Base-by-base conservation (phyloP, 2,113 vertebrate genomes). In the Erythrocercus mccallii region DNA sequence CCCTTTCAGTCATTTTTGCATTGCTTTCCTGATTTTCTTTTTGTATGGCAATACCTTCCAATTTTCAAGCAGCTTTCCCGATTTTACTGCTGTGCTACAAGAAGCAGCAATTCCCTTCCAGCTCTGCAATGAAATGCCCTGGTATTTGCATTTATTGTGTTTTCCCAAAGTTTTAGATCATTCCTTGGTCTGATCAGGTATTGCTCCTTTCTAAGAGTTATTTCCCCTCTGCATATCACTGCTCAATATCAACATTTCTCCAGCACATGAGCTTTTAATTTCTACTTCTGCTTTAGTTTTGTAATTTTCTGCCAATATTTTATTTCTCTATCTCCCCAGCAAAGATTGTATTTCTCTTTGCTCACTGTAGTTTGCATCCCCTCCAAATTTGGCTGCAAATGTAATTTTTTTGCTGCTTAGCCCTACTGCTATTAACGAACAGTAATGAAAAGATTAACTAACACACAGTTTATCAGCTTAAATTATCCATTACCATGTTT, bases 381-480 rank as follows among this genome's bases (percentile, higher is more conserved):
- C 60, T 95, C 90, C 70, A 92, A 92, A 85, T 91, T 91, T 65
- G 87, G 27, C 81, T 84, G 79, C 79, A 94, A 79, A 53, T 95
- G 94, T 89, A 95, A 94, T 94, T 96, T 92, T 81, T 83, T 97
- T 95, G 70, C 81, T 80, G n/a, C 72, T 92, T 94, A 65, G 25
- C 31, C 31, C 19, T 74, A 40, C 53, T 19, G 10, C 56, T 91
- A 51, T 95, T 96, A 94, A 37, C 8, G 83, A 88, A 93, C 28
- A 78, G 48, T 50, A 95, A 90, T 90, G 60, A 95, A 96, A 94
- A 87, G 11, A 94, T 91, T 91, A 91, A 91, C n/a, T 87, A 57
- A 79, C 54, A 66, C 64, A 78, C 17, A 76, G 5, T 81, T 78
- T 31, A 78, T 54, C 37, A 50, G 2, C 9, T 56, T 73, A 70